These are phyloP conservation scores for Cyprinodon diabolis DNA, from an alignment of 2,797 vertebrate genomes.

Conservation along the genomic window DNA sequence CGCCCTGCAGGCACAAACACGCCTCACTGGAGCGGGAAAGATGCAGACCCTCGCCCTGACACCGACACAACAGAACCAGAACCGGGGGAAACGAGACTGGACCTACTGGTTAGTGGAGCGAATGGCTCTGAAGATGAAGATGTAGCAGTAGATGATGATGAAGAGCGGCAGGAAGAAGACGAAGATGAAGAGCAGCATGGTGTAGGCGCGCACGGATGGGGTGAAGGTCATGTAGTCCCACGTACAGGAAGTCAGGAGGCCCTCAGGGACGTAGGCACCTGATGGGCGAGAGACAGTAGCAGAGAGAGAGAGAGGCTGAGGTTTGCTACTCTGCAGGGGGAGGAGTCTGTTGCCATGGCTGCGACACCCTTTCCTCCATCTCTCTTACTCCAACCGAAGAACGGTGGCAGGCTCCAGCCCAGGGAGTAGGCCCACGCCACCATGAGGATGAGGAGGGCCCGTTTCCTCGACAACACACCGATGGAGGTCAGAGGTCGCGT, in stretches of 20 bases:
- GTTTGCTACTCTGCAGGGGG: neutral
- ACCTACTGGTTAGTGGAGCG: conserved; percentile 86
- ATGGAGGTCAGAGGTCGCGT: conserved; percentile 91
- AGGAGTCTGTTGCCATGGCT: neutral
- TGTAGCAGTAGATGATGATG: conserved; percentile 91
- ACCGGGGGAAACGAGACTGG: neutral
- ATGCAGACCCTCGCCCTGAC: neutral
- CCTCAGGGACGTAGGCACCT: conserved; percentile 94
- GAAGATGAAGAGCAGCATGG: conserved; percentile 93
- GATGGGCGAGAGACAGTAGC: neutral
- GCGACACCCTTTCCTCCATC: too few relatives aligned
- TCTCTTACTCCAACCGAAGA: conserved; percentile 97
- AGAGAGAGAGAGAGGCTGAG: neutral
- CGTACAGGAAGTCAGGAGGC: conserved; percentile 92
- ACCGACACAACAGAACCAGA: neutral
- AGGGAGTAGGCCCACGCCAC: conserved; percentile 90
- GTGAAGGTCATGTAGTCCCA: conserved; percentile 96
- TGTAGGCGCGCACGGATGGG: conserved; percentile 90
- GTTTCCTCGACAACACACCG: conserved; percentile 85
- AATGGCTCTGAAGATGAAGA: conserved; percentile 93
- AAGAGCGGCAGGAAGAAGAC: conserved; percentile 94
- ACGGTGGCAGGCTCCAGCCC: conserved; percentile 93
- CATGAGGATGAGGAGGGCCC: conserved; percentile 83
- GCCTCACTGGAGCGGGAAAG: too few relatives aligned
- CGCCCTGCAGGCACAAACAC: conserved; percentile 62